Conservation (phyloP, 2,888 invertebrate species). For the Tridacna gigas region DNA sequence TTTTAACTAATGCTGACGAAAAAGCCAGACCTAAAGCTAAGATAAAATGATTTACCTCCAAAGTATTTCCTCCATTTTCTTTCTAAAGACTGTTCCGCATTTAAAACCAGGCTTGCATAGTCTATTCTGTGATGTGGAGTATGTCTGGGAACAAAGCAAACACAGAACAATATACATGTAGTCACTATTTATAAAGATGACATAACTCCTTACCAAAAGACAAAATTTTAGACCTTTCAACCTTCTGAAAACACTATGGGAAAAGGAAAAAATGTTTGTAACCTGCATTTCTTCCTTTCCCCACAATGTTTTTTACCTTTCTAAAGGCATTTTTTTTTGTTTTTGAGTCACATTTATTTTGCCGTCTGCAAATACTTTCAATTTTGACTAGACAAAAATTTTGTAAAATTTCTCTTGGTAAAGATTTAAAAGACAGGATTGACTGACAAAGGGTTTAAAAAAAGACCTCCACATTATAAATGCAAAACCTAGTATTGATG, state of each 20-base stretch:
- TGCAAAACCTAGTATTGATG: too few species aligned
- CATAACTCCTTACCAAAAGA: not conserved
- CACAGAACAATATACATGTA: not conserved
- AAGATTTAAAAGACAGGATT: too few species aligned
- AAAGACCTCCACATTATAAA: too few species aligned
- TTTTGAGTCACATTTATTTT: too few species aligned
- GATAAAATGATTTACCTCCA: constrained; percentile 73
- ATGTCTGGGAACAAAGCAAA: constrained; percentile 54
- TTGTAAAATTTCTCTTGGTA: too few species aligned
- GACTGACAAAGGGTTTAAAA: too few species aligned
- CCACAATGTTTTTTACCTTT: not conserved
- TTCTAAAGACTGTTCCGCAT: constrained; percentile 82
- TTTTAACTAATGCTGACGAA: too few species aligned
- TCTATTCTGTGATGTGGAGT: constrained; percentile 72
- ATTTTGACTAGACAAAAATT: too few species aligned
- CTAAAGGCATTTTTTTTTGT: too few species aligned
- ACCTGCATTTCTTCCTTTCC: not conserved
- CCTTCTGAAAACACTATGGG: not conserved
- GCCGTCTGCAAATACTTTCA: too few species aligned
- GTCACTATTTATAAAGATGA: not conserved
- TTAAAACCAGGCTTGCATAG: constrained; percentile 76
- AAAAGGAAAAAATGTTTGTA: not conserved
- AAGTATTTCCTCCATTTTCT: constrained; percentile 84
- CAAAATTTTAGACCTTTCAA: not conserved
- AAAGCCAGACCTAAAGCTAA: too few species aligned